Evolutionary conservation across 2,797 vertebrate species (phyloP).

Genomic region (Alectoris magna): DNA sequence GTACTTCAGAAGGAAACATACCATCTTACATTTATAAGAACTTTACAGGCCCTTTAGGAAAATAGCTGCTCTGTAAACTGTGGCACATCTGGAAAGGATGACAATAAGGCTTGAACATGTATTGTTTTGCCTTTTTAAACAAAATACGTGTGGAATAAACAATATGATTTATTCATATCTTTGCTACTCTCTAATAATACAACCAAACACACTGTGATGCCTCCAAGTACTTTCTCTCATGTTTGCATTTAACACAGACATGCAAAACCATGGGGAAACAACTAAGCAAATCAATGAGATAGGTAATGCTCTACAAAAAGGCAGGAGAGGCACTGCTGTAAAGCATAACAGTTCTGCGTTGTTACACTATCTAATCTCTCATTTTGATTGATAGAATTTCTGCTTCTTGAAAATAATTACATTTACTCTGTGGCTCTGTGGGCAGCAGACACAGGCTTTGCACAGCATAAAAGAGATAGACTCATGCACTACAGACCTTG

Average conservation of each 20-base stretch:
- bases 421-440: background rate
- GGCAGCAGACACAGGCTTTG: background rate
- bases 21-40: background rate
- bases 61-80: background rate
- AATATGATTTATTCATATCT: background rate
- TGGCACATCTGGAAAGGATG: constrained; percentile 6
- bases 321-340: background rate
- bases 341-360: background rate
- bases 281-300: background rate
- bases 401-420: background rate
- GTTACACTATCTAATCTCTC: background rate
- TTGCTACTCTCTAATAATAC: background rate
- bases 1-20: background rate
- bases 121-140: background rate
- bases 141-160: background rate
- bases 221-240: background rate
- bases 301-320: background rate
- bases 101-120: background rate
- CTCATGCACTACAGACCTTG: background rate
- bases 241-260: background rate
- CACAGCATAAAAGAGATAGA: background rate
- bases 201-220: background rate
- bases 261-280: background rate
- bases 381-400: background rate
- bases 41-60: background rate